phyloP scores from a whole-genome alignment of 2,113 vertebrate genomes.

The Donacobius atricapilla region DNA sequence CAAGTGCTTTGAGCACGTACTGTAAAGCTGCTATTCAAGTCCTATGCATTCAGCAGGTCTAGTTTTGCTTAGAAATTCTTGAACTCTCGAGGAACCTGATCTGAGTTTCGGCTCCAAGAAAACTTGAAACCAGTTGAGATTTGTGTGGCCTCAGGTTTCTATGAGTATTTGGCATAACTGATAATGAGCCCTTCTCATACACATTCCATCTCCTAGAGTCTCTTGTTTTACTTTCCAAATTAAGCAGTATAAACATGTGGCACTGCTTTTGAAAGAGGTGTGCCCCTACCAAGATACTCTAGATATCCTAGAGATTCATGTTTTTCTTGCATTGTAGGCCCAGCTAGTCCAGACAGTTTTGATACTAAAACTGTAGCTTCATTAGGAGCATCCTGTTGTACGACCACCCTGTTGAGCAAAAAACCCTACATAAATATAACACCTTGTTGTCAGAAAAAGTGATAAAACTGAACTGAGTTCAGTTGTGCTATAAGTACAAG shows the following conservation, averaged over 20 bases:
- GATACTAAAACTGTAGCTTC: neutral
- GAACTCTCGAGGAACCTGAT: neutral
- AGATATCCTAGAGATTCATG: neutral
- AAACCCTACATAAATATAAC: neutral
- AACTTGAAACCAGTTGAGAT: slow-evolving; percentile 25
- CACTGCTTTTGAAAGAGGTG: neutral
- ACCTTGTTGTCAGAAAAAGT: neutral
- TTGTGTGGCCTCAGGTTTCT: neutral
- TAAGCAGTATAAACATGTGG: neutral
- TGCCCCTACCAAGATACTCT: neutral
- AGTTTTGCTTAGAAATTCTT: slow-evolving; percentile 50
- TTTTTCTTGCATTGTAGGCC: neutral
- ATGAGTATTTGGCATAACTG: neutral
- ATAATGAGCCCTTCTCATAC: neutral
- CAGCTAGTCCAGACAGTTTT: neutral
- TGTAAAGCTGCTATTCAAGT: neutral
- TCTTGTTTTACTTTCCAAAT: neutral
- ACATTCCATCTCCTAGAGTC: neutral
- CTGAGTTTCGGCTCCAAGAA: neutral
- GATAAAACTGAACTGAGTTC: neutral
- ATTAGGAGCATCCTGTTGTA: neutral
- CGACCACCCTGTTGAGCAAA: neutral
- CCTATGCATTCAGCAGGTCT: neutral
- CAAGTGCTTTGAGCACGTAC: neutral
- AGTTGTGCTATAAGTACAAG: neutral